These are phyloP conservation scores for Anser cygnoides DNA, from an alignment of 2,113 vertebrate genomes.

Conservation along the genomic window DNA sequence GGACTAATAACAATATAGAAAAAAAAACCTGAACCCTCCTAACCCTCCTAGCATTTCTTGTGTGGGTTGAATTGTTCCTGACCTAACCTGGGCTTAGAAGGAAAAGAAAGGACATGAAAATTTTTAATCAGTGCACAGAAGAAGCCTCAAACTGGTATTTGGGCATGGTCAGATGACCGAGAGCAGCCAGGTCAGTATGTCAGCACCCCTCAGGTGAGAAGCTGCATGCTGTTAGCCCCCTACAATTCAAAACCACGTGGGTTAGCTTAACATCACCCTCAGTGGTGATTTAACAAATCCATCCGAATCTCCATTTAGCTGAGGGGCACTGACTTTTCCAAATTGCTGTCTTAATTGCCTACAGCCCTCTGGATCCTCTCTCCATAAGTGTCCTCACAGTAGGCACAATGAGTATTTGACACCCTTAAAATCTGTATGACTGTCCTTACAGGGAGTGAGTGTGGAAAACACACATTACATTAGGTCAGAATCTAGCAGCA, in stretches of 20 bases:
- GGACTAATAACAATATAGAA: not conserved
- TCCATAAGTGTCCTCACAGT: not conserved
- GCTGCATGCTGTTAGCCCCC: not conserved
- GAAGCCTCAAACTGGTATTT: not conserved
- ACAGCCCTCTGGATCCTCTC: not conserved
- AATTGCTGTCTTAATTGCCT: conserved; percentile 41
- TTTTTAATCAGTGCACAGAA: not conserved
- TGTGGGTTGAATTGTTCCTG: not conserved
- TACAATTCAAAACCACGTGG: not conserved
- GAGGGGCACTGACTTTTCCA: conserved; percentile 30
- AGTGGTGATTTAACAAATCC: conserved; percentile 13
- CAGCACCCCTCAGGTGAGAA: not conserved
- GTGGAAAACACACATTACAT: accelerated
- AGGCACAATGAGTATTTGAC: not conserved
- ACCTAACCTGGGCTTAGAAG: not conserved
- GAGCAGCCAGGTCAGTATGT: conserved; percentile 54
- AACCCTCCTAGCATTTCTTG: accelerated
- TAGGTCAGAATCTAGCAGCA: not conserved
- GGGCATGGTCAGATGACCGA: not conserved
- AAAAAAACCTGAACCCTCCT: not conserved
- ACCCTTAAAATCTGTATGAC: not conserved
- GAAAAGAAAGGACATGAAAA: not conserved
- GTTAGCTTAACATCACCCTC: not conserved
- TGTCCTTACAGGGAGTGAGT: not conserved
- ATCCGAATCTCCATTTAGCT: conserved; percentile 19